A percentile compares a stretch with the other conserved stretches of the same genome.
phyloP scores from a whole-genome alignment of 2,113 vertebrate genomes.

The Vombatus ursinus region DNA sequence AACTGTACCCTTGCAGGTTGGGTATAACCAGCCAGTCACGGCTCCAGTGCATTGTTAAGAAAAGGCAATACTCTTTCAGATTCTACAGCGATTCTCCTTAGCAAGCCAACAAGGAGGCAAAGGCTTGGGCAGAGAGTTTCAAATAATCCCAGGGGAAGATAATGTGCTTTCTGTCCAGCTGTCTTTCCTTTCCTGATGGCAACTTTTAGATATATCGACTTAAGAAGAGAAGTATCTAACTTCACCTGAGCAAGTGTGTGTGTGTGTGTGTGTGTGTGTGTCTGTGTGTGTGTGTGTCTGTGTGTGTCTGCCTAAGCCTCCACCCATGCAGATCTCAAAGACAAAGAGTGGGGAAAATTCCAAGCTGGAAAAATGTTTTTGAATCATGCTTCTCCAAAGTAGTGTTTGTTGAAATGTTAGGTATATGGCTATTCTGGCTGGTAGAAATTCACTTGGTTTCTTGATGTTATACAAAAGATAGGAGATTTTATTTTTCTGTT shows the following conservation, averaged over 20 bases:
- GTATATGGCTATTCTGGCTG: not conserved
- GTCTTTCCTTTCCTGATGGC: not conserved
- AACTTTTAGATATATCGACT: not conserved
- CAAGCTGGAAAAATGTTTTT: not conserved
- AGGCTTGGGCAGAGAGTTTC: not conserved
- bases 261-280: not conserved
- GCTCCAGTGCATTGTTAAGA: not conserved
- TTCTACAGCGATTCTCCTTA: not conserved
- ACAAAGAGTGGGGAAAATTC: constrained; percentile 38
- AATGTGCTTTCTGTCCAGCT: not conserved
- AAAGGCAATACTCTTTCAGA: not conserved
- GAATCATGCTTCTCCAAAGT: not conserved
- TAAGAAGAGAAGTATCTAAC: not conserved
- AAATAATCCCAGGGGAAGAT: not conserved
- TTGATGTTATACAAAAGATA: not conserved
- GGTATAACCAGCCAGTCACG: not conserved
- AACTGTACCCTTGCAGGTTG: not conserved
- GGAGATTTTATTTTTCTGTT: not conserved
- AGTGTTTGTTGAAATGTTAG: not conserved
- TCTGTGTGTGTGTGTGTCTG: not conserved
- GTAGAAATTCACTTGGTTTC: not conserved
- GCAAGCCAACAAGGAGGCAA: not conserved
- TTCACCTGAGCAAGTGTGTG: not conserved
- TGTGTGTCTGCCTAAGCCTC: constrained; percentile 30
- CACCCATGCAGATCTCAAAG: constrained; percentile 62